phyloP scores from a whole-genome alignment of 2,797 vertebrate species.

The Sebastes alutus region DNA sequence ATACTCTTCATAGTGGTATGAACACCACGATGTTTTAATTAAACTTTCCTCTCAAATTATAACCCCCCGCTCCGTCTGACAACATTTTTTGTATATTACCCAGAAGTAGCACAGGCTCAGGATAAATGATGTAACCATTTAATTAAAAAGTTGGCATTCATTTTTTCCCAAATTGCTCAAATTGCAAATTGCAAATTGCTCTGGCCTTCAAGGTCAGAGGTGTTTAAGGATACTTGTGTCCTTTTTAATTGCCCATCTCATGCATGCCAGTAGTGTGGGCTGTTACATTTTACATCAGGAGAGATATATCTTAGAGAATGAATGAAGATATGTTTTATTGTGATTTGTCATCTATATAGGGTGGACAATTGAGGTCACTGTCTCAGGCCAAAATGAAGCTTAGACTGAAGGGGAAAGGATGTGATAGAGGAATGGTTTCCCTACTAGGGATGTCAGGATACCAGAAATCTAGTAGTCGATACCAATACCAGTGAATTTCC shows the following conservation, averaged over 20 bases:
- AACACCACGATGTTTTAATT: no score
- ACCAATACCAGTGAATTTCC: no score
- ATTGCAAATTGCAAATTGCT: neutral
- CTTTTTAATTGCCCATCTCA: neutral
- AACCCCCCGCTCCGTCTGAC: neutral
- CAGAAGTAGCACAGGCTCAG: neutral
- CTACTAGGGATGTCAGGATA: no score
- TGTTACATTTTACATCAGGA: neutral
- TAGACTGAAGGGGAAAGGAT: slow-evolving; percentile 1
- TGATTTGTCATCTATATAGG: neutral
- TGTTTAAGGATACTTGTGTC: neutral
- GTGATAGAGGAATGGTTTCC: neutral
- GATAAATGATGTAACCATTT: neutral
- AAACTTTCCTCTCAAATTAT: neutral
- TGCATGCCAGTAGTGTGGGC: neutral
- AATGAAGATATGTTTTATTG: neutral
- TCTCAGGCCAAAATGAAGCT: slow-evolving; percentile 39
- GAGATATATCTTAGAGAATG: neutral
- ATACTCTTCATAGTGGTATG: no score
- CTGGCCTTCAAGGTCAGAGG: neutral
- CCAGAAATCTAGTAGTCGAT: no score
- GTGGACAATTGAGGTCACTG: neutral
- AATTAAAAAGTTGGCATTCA: neutral
- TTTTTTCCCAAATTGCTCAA: neutral
- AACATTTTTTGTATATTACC: neutral